Percentiles rank a stretch among this genome's conserved stretches.
phyloP scores from a whole-genome alignment of 2,888 invertebrate genomes.

The Drosophila diplacantha region DNA sequence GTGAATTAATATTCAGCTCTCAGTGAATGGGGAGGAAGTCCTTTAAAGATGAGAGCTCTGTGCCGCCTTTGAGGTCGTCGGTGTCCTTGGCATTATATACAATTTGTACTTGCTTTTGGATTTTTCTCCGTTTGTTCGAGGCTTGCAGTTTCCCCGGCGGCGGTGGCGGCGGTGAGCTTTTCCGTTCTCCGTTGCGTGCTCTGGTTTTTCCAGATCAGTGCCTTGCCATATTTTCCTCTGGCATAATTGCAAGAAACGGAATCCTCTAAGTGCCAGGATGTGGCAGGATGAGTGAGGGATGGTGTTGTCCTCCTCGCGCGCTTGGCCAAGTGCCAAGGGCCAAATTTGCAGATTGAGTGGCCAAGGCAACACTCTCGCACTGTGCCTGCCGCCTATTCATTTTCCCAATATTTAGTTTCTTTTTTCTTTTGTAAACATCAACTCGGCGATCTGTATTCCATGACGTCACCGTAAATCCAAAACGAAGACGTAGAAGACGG shows the following conservation, averaged over 20 bases:
- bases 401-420: slow-evolving; percentile 2
- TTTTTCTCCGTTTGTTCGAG: slow-evolving; percentile 12
- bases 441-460: slow-evolving; percentile 8
- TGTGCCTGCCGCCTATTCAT: slow-evolving; percentile 3
- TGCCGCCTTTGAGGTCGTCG: slow-evolving; percentile 8
- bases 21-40: slow-evolving; percentile 5
- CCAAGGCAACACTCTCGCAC: slow-evolving; percentile 8
- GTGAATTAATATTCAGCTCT: slow-evolving; percentile 22
- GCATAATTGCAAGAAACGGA: slow-evolving; percentile 36
- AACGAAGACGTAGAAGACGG: slow-evolving; percentile 46
- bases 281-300: slow-evolving; percentile 17
- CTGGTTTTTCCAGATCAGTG: slow-evolving; percentile 56
- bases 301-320: slow-evolving; percentile 31
- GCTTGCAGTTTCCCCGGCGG: slow-evolving; percentile 20
- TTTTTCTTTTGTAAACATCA: slow-evolving; percentile 23
- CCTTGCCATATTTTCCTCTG: slow-evolving; percentile 31
- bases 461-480: slow-evolving; percentile 50
- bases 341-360: slow-evolving; percentile 23
- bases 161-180: slow-evolving; percentile 6
- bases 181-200: slow-evolving; percentile 19
- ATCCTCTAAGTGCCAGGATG: slow-evolving; percentile 35
- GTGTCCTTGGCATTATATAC: slow-evolving; percentile 38
- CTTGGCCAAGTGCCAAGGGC: slow-evolving; percentile 54
- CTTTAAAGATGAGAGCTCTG: slow-evolving; percentile 20
- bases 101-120: slow-evolving; percentile 22